These are phyloP conservation scores for Odontesthes bonariensis DNA, from an alignment of 2,113 vertebrate genomes.

Conservation along the genomic window DNA sequence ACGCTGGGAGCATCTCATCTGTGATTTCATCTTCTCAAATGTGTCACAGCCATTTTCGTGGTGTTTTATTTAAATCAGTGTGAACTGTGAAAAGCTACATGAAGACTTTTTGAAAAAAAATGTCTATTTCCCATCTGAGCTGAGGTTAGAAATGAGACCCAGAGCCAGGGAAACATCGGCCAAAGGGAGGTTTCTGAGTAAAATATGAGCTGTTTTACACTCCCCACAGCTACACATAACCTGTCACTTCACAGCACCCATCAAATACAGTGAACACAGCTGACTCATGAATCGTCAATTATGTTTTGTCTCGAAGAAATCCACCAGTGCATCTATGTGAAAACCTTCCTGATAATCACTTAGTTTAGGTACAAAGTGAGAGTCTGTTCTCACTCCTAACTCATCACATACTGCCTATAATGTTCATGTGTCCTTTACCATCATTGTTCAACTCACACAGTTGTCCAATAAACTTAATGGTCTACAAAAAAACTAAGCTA, in stretches of 20 bases:
- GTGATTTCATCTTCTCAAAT: slow-evolving; percentile 9
- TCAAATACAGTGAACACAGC: neutral
- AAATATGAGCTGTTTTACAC: slow-evolving; percentile 8
- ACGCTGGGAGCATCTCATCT: neutral
- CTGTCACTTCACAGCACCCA: slow-evolving; percentile 11
- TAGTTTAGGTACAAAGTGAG: too few species aligned
- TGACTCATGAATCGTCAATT: too few species aligned
- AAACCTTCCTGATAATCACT: too few species aligned
- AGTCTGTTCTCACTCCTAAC: too few species aligned
- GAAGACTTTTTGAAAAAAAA: neutral
- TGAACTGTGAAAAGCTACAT: slow-evolving; percentile 4
- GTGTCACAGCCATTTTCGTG: neutral
- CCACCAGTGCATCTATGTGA: too few species aligned
- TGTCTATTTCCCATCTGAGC: neutral
- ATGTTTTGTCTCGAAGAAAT: too few species aligned
- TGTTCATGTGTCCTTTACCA: too few species aligned
- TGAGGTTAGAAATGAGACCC: slow-evolving; percentile 16
- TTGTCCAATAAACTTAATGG: too few species aligned
- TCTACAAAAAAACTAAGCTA: too few species aligned
- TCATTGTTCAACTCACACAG: too few species aligned
- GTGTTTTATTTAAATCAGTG: neutral
- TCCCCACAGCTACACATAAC: too few species aligned
- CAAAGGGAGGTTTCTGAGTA: slow-evolving; percentile 5
- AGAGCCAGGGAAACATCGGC: neutral
- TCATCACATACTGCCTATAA: too few species aligned